Evolutionary conservation across 2,113 vertebrate genomes (phyloP).

Genomic region (Ploceus nigricollis): DNA sequence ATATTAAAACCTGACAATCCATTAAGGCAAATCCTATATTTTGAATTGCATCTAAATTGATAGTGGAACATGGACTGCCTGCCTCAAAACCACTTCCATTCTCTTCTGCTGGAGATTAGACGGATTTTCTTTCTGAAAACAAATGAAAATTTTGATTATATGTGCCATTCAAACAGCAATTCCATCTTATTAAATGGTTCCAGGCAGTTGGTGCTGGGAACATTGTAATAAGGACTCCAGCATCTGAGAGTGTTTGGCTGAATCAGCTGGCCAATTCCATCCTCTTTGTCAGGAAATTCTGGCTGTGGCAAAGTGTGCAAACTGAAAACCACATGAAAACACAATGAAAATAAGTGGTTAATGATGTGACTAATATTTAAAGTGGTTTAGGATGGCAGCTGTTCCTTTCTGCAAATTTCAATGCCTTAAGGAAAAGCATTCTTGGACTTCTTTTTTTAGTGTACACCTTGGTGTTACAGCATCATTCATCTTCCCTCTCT

Average conservation of each 20-base stretch:
- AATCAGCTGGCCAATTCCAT: neutral
- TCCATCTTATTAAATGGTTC: conserved; percentile 38
- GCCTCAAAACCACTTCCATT: conserved; percentile 17
- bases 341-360: neutral
- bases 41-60: conserved; percentile 16
- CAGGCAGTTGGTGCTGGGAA: conserved; percentile 32
- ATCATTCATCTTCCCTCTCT: neutral
- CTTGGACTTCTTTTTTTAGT: neutral
- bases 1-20: conserved; percentile 7
- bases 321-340: neutral
- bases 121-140: conserved; percentile 15
- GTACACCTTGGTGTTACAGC: neutral
- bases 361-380: neutral
- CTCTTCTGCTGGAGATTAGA: conserved; percentile 17
- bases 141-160: conserved; percentile 52
- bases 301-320: neutral
- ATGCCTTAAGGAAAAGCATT: neutral
- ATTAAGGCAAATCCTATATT: conserved; percentile 48
- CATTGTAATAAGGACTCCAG: neutral
- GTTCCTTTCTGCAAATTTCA: neutral
- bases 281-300: neutral
- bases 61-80: neutral
- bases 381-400: neutral
- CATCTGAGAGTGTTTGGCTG: conserved; percentile 16
- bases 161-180: conserved; percentile 40